Percentiles rank a stretch among this genome's conserved stretches.
phyloP scores from a whole-genome alignment of 2,113 vertebrate species.

The Phycodurus eques region DNA sequence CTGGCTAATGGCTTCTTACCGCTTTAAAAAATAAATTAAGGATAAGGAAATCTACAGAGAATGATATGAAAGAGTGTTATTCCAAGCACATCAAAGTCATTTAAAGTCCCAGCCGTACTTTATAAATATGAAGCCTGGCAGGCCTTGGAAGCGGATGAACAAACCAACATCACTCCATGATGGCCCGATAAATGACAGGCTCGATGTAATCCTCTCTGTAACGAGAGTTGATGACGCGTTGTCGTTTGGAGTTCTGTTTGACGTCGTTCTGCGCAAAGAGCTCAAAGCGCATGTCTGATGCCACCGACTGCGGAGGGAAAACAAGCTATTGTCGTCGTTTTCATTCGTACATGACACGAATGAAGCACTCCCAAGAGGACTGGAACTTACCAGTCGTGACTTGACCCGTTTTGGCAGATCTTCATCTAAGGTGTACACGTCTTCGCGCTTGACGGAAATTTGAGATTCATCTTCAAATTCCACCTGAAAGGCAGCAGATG shows the following conservation, averaged over 20 bases:
- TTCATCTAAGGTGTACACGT: constrained; percentile 91
- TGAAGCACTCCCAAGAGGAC: too few relatives aligned
- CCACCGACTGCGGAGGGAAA: constrained; percentile 81
- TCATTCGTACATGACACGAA: not conserved
- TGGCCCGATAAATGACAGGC: constrained; percentile 88
- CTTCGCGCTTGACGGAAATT: constrained; percentile 88
- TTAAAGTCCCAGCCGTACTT: constrained; percentile 66
- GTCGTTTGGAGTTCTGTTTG: constrained; percentile 90
- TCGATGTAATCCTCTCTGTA: constrained; percentile 96
- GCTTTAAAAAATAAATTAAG: constrained; percentile 19
- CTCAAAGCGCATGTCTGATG: constrained; percentile 97
- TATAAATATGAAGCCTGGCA: constrained; percentile 47
- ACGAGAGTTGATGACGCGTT: constrained; percentile 93
- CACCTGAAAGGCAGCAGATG: constrained; percentile 71
- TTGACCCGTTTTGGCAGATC: constrained; percentile 95
- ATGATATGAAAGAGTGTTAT: constrained; percentile 19
- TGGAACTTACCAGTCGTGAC: constrained; percentile 81
- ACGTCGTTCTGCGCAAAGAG: constrained; percentile 90
- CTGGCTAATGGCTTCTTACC: constrained; percentile 49
- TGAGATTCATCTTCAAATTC: constrained; percentile 97
- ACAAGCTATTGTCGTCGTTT: not conserved
- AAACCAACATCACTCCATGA: constrained; percentile 85
- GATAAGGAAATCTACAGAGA: constrained; percentile 23
- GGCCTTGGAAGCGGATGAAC: constrained; percentile 32
- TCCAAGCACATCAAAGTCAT: constrained; percentile 36